A percentile compares a stretch with the other conserved stretches of the same genome.
Evolutionary conservation across 2,888 invertebrate genomes (phyloP).

Genomic region (Chironomus riparius): DNA sequence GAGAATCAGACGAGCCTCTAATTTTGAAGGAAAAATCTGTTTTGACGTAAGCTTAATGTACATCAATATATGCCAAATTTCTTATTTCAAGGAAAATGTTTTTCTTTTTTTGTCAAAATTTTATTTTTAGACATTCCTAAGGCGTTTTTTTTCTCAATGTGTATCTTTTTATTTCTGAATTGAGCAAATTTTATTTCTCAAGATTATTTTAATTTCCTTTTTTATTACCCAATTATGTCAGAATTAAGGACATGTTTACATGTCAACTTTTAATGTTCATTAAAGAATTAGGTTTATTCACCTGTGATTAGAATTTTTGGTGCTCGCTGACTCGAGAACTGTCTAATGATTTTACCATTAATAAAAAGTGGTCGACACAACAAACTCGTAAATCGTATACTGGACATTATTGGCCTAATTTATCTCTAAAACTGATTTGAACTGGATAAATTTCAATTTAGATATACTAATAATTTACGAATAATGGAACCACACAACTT

Average conservation of each 20-base stretch:
- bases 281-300: not conserved
- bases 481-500: not conserved
- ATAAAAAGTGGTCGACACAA: not conserved
- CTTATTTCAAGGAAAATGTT: not conserved
- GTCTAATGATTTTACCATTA: not conserved
- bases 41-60: not conserved
- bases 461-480: not conserved
- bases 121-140: too few species aligned
- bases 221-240: not conserved
- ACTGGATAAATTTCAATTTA: not conserved
- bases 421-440: not conserved
- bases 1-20: not conserved
- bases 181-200: not conserved
- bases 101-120: too few species aligned
- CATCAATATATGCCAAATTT: not conserved
- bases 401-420: not conserved
- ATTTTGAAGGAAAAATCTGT: not conserved
- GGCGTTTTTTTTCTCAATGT: not conserved
- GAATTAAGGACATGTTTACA: not conserved
- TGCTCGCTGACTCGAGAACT: not conserved
- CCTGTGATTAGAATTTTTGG: slow-evolving; percentile 12
- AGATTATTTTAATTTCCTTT: not conserved
- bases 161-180: not conserved
- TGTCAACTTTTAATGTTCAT: not conserved
- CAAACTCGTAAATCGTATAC: not conserved